Percentiles rank a stretch among this genome's conserved stretches.
phyloP scores from a whole-genome alignment of 2,888 invertebrate species.

The Trissoscelio sp. region DNA sequence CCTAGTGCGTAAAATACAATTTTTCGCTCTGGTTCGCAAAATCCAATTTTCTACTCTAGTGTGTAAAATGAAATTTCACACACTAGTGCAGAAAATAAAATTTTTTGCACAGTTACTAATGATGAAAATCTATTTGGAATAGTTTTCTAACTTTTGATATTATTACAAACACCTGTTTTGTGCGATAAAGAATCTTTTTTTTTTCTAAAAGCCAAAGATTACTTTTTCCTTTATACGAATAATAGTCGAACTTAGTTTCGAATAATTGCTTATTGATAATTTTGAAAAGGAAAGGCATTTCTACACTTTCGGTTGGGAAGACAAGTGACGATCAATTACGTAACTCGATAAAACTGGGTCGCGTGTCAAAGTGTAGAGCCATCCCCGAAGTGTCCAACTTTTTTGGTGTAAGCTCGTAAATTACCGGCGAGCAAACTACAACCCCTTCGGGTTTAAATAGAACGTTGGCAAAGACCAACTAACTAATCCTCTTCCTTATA shows the following conservation, averaged over 20 bases:
- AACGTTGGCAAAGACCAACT: slow-evolving; percentile 79
- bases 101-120: too few species aligned
- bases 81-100: too few species aligned
- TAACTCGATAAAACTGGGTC: slow-evolving; percentile 82
- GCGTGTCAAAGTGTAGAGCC: slow-evolving; percentile 81
- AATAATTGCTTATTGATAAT: slow-evolving; percentile 36
- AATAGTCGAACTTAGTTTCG: not conserved
- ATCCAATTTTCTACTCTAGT: too few species aligned
- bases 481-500: slow-evolving; percentile 63
- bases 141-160: too few species aligned
- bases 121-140: too few species aligned
- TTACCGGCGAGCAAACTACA: slow-evolving; percentile 78
- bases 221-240: too few species aligned
- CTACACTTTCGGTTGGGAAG: slow-evolving; percentile 70
- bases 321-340: slow-evolving; percentile 80
- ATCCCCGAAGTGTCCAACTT: slow-evolving; percentile 81
- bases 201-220: too few species aligned
- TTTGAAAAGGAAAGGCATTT: slow-evolving; percentile 44
- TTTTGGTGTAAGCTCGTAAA: slow-evolving; percentile 81
- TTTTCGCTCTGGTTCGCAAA: too few species aligned
- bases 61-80: too few species aligned
- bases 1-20: too few species aligned
- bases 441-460: slow-evolving; percentile 81
- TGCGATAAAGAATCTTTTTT: too few species aligned
- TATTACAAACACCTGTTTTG: too few species aligned